Base-by-base conservation (phyloP, 2,888 invertebrate genomes). In the Ophion slaviceki region DNA sequence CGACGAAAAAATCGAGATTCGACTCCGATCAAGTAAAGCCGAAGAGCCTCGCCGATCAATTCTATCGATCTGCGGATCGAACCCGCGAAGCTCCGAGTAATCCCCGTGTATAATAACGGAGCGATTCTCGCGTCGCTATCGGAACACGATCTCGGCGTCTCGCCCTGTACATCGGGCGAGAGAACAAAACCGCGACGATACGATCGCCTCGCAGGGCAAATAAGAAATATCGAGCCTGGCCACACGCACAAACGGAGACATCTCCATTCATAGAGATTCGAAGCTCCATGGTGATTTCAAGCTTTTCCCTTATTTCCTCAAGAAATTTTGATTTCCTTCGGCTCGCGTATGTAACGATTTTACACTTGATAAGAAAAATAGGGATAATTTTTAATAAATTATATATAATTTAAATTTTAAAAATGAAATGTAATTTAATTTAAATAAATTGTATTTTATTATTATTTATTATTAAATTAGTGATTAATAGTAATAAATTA, bases 211-310 rank as follows among this genome's bases (percentile, higher is more conserved):
- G 74, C 53, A 70, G 74, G 82, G 68, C 79, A 67, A 78, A 59
- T 40, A 40, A 68, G 66, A 76, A 62, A 80, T 24, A 85, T 76
- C 71, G 71, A 62, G 75, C 74, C 24, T 45, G 78, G 82, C 70
- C 79, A 85, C 40, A 67, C 17, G 47, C 8, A 40, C 40, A 74
- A 77, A 45, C 62, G 20, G 61, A 47, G 71, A n/a, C 68, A 79
- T 77, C 61, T 70, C 67, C 84, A 81, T 80, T 84, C 84, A 84
- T 84, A 84, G 72, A 67, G 72, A 76, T 53, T 14, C 17, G n/a
- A 17, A 64, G 47, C 47, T 75, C 45, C 66, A 62, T 64, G 47
- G 64, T 70, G 71, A 40, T 24, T 17, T 47, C 32, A 53, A 70
- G 64, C n/a, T 53, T 66, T 84, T 84, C 68, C 57, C 20, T 67